Evolutionary conservation across 2,888 invertebrate genomes (phyloP), one percentile per base, ranked within the genome.

Genomic region (Epinotia nisella): DNA sequence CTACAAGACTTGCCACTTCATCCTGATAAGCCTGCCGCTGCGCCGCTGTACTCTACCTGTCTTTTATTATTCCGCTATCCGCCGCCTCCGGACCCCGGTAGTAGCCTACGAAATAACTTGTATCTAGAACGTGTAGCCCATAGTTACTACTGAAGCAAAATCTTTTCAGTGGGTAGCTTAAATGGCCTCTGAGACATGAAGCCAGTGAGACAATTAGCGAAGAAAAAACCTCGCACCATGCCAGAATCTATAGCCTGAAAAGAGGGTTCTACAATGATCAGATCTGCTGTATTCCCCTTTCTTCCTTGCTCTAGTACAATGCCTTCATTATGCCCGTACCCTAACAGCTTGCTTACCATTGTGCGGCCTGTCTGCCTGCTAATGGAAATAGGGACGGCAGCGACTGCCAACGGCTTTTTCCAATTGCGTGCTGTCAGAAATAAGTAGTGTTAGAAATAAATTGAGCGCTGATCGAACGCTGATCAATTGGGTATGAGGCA

Each of bases 341-440:
- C 83, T 84, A 86, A 85, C 88, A 87, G 88, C 90, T 90, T 88
- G 89, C 90, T 88, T 87, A 87, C 88, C 84, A 90, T 90, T 88
- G 88, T 87, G 85, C 83, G 77, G 82, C 51, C 71, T 74, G 83
- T 85, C 85, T 83, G 85, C 78, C 77, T 73, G 82, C 80, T 86
- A 88, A 87, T 89, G 86, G 87, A 88, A 89, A 88, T 85, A 84
- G 81, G 70, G 68, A 61, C 59, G 68, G 61, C 70, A 61, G 71
- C 65, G 49, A 59, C 65, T 68, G 56, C 45, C 35, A 67, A 65
- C 61, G 69, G 56, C 71, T 70, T 75, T 71, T 74, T 61, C 60
- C 66, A 74, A 71, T 61, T 68, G 70, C 65, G 51, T 17, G n/a
- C 51, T 59, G 64, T 39, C 60, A 59, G 56, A 64, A 73, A 58